Evolutionary conservation across 2,113 vertebrate genomes (phyloP).

Genomic region (Solea solea): DNA sequence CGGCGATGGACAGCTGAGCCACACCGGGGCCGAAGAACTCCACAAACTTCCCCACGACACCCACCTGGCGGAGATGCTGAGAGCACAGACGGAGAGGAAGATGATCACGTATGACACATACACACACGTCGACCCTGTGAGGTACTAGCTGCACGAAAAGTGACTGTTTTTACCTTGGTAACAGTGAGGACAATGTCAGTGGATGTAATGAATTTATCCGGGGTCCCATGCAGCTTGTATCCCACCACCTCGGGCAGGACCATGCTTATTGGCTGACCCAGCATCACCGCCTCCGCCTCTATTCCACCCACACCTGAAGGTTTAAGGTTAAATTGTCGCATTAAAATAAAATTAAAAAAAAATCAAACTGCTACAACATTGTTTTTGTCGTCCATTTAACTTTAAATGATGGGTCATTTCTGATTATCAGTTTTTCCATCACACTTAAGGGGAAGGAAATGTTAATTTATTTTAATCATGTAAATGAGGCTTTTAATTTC

Average conservation of each 20-base stretch:
- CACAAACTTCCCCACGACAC: conserved; percentile 96
- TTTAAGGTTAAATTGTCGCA: background rate
- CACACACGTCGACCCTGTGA: no score
- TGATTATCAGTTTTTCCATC: no score
- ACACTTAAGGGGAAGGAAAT: no score
- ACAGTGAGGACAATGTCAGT: conserved; percentile 98
- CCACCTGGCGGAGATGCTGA: conserved; percentile 95
- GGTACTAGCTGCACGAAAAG: background rate
- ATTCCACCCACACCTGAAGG: conserved; percentile 95
- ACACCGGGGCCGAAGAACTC: conserved; percentile 97
- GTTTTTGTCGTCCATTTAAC: no score
- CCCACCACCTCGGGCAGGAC: conserved; percentile 96
- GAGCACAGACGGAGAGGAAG: background rate
- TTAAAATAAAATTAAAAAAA: background rate
- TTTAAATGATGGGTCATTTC: no score
- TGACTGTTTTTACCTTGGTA: conserved; percentile 86
- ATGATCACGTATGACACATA: background rate
- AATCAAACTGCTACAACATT: no score
- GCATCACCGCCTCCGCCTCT: conserved; percentile 98
- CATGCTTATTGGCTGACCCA: conserved; percentile 98
- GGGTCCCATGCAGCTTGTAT: conserved; percentile 87
- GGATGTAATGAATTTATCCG: conserved; percentile 90
- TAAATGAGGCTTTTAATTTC: no score
- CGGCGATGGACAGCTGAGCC: conserved; percentile 93
- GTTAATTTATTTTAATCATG: no score